A percentile compares a stretch with the other conserved stretches of the same genome.
Conservation (phyloP, 2,888 invertebrate genomes). For the Plebejus melissa region DNA sequence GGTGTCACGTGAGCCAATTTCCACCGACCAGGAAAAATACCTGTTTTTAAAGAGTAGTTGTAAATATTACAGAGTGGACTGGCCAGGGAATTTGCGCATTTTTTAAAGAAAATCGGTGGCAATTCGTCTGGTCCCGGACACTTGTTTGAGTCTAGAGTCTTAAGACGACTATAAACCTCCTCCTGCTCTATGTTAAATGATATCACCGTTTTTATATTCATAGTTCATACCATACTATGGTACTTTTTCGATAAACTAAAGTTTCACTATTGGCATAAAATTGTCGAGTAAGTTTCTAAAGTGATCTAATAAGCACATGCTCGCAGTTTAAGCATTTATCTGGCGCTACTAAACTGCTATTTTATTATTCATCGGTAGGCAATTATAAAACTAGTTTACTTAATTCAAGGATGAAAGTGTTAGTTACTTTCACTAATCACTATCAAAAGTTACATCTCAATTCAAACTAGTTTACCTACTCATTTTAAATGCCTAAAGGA, state of each 20-base stretch:
- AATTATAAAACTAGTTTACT: neutral
- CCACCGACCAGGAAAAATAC: neutral
- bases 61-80: too few species aligned
- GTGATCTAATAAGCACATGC: neutral
- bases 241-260: neutral
- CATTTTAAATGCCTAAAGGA: neutral
- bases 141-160: too few species aligned
- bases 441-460: neutral
- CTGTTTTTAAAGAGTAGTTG: neutral
- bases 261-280: too few species aligned
- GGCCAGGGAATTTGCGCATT: too few species aligned
- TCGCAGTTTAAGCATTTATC: neutral
- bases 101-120: too few species aligned
- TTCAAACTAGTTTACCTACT: neutral
- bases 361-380: slow-evolving; percentile 1
- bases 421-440: slow-evolving; percentile 21
- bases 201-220: neutral
- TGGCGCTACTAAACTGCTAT: neutral
- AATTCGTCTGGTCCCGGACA: too few species aligned
- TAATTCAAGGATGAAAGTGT: slow-evolving; percentile 15
- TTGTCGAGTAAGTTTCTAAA: too few species aligned
- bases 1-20: neutral
- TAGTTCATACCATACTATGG: too few species aligned
- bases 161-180: too few species aligned
- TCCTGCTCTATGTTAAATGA: too few species aligned